Percentiles rank a stretch among this genome's conserved stretches.
These are phyloP conservation scores for Polia nebulosa DNA, from an alignment of 2,888 invertebrate species.

Conservation along the genomic window DNA sequence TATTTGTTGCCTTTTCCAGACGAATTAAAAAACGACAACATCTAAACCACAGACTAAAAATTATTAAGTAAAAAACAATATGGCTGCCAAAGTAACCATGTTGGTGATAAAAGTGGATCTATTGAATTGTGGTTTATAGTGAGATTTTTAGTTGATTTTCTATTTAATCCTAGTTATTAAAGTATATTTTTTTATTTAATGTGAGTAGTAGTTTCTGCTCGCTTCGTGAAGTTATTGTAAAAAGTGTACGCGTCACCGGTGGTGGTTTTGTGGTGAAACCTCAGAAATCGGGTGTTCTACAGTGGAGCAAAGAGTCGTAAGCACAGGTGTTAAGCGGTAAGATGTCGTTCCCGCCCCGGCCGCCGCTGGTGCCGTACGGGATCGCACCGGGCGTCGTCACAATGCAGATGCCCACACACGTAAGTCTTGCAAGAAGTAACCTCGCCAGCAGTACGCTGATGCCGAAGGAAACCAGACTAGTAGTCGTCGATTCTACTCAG, in stretches of 20 bases:
- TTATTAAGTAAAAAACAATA: conserved; percentile 50
- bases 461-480: conserved; percentile 2
- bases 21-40: conserved; percentile 49
- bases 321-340: conserved; percentile 48
- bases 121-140: conserved; percentile 42
- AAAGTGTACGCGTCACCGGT: conserved; percentile 71
- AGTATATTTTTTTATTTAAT: conserved; percentile 36
- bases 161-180: conserved; percentile 41
- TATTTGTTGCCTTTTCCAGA: conserved; percentile 31
- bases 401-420: conserved; percentile 94
- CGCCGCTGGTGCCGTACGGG: conserved; percentile 94
- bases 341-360: conserved; percentile 98
- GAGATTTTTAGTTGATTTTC: conserved; percentile 43
- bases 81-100: conserved; percentile 66
- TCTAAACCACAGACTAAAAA: conserved; percentile 26
- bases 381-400: conserved; percentile 94
- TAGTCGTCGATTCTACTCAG: neutral
- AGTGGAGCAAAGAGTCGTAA: conserved; percentile 43
- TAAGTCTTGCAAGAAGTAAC: conserved; percentile 86
- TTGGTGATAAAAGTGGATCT: conserved; percentile 58
- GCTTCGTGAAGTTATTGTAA: conserved; percentile 37
- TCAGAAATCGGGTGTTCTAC: conserved; percentile 54
- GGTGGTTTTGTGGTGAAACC: conserved; percentile 56
- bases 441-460: conserved; percentile 55
- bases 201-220: conserved; percentile 33